A percentile compares a stretch with the other conserved stretches of the same genome.
Conservation (phyloP, 2,888 invertebrate species). For the Gryllus longicercus region DNA sequence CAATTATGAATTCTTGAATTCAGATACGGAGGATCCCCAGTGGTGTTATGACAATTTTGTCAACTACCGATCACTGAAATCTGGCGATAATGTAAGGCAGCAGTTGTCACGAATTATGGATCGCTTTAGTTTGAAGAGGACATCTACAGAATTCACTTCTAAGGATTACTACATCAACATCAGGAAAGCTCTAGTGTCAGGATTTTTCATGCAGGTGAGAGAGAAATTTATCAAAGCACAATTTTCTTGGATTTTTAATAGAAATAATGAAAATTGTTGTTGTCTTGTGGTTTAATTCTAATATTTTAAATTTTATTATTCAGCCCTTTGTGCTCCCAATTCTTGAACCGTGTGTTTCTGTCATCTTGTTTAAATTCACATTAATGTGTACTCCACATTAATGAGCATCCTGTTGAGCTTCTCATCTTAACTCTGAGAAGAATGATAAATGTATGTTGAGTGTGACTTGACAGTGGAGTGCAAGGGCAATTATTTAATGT, state of each 20-base stretch:
- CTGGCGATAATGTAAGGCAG: slow-evolving; percentile 96
- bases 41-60: slow-evolving; percentile 99
- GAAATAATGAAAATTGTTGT: too few species aligned
- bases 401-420: too few species aligned
- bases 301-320: too few species aligned
- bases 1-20: slow-evolving; percentile 35
- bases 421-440: too few species aligned
- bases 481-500: too few species aligned
- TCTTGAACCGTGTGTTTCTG: too few species aligned
- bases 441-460: too few species aligned
- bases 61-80: slow-evolving; percentile 96
- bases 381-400: too few species aligned
- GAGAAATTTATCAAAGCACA: not conserved
- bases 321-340: too few species aligned
- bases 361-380: too few species aligned
- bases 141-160: slow-evolving; percentile 97
- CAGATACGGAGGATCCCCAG: slow-evolving; percentile 95
- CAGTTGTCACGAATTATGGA: slow-evolving; percentile 99
- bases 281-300: too few species aligned
- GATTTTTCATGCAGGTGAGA: slow-evolving; percentile 98
- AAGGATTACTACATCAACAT: slow-evolving; percentile 99
- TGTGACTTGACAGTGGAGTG: too few species aligned
- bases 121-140: slow-evolving; percentile 85
- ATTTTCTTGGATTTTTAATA: not conserved
- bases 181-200: slow-evolving; percentile 94